phyloP scores from a whole-genome alignment of 1,140 invertebrate species.

The Portunus trituberculatus region DNA sequence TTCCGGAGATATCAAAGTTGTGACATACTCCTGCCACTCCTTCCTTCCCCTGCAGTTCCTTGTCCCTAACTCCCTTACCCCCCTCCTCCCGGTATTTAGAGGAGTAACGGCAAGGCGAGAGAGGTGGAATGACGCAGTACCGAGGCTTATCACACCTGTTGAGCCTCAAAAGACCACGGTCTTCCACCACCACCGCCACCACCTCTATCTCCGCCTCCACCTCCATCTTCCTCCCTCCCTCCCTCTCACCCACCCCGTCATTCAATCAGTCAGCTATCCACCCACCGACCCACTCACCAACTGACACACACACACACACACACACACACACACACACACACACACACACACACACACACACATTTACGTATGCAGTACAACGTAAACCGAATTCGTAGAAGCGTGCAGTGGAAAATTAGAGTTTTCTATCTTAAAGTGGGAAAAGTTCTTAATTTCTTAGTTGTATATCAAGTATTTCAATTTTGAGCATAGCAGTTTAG shows the following conservation, averaged over 20 bases:
- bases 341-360: conserved; percentile 16
- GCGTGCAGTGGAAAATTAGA: too few species aligned
- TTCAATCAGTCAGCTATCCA: not conserved
- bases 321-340: not conserved
- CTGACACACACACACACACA: conserved; percentile 1
- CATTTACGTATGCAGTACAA: not conserved
- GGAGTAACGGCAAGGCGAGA: not conserved
- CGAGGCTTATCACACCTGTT: not conserved
- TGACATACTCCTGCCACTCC: not conserved
- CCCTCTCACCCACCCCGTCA: not conserved
- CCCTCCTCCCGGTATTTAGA: too few species aligned
- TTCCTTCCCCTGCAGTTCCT: not conserved
- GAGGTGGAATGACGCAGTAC: not conserved
- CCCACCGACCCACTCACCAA: not conserved
- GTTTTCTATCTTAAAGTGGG: too few species aligned
- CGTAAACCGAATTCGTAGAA: too few species aligned
- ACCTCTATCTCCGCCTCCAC: too few species aligned
- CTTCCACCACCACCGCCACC: not conserved
- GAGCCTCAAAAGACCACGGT: not conserved
- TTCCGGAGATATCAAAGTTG: not conserved
- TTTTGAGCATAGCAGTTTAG: too few species aligned
- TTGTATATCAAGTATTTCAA: too few species aligned
- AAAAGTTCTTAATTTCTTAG: too few species aligned
- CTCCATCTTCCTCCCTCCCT: not conserved
- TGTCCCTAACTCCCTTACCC: too few species aligned